Evolutionary conservation across 2,888 invertebrate species (phyloP), one percentile per base, ranked within the genome.

Genomic region (Temnothorax rugatulus): DNA sequence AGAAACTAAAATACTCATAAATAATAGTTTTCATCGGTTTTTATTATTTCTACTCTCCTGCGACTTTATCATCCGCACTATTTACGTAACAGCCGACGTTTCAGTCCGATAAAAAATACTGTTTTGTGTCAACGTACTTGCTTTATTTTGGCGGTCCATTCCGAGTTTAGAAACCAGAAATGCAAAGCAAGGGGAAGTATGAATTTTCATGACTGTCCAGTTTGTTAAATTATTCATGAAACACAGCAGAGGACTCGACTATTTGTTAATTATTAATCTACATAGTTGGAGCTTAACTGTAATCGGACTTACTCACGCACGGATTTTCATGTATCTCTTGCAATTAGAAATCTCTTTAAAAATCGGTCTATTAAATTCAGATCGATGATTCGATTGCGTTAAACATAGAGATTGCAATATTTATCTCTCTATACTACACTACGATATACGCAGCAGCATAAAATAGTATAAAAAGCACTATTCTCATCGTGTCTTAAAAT

Each of bases 251-350:
- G 68, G 54, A 63, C 47, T 59, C 18, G 29, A 77, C 47, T 50
- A 85, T 85, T 88, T 88, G 84, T 86, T 88, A 88, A 88, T 88
- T 88, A 88, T 84, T 82, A 83, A 69, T 63, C 63, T 25, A 59
- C 61, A 79, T 82, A 82, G 76, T 86, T 75, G 75, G 41, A 71
- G 64, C 57, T 77, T 41, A 38, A 68, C 84, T 77, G 41, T 63
- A 52, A 77, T 63, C 59, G 52, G 81, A 76, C 81, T 79, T 63
- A 79, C 59, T 54, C 38, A 73, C 61, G 50, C 74, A 68, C 41
- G 29, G 44, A 69, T 52, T 34, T 63, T 29, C 61, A 15, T 15
- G 29, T 59, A 76, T 64, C 25, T 61, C 21, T 25, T 25, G 15
- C 15, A 59, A 29, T 38, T 54, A 41, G 50, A 57, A 41, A 77